Evolutionary conservation across 2,888 invertebrate genomes (phyloP), one percentile per base, ranked within the genome.

Genomic region (Perithous albicinctus): DNA sequence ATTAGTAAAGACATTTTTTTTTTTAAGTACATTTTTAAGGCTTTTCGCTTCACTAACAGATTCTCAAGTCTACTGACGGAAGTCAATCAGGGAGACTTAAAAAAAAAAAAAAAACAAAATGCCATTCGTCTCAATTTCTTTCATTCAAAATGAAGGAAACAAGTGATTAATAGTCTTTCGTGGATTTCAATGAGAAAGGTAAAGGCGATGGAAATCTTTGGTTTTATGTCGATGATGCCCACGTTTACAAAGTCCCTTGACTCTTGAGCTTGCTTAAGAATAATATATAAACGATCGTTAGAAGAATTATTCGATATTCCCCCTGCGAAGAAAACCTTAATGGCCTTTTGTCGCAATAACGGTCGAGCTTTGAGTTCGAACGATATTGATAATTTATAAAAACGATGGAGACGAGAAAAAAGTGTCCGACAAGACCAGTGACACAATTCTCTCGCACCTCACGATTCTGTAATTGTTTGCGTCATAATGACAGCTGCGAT

Each of bases 361-460:
- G n/a, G n/a, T n/a, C n/a, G n/a, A n/a, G 10, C 26, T 26, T 26
- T 26, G 23, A 54, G n/a, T 12, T 1, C 26, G 26, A 26, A 4
- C 26, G 26, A 26, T 29, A 29, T 29, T 29, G n/a, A 29, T 6
- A 29, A 20, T n/a, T 1, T 15, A 10, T 2, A 56, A 54, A 56
- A 56, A 56, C 1, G 1, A 4, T 29, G 12, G 12, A 26, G 26
- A 51, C 26, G 56, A 56, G n/a, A 26, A 29, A 56, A 56, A 56
- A 2, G 26, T 8, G 32, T 32, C n/a, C 8, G 56, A 35, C n/a
- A n/a, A 35, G 7, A 54, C 67, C 23, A 38, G 23, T 69, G 67
- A 54, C 67, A 69, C 67, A 32, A 38, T 35, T 69, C 3, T 23
- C 35, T 69, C 12, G 38, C 12, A 54, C 38, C 20, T 66, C 43